Percentiles rank a stretch among this genome's conserved stretches.
Evolutionary conservation across 2,113 vertebrate genomes (phyloP).

Genomic region (Hippocampus abdominalis): DNA sequence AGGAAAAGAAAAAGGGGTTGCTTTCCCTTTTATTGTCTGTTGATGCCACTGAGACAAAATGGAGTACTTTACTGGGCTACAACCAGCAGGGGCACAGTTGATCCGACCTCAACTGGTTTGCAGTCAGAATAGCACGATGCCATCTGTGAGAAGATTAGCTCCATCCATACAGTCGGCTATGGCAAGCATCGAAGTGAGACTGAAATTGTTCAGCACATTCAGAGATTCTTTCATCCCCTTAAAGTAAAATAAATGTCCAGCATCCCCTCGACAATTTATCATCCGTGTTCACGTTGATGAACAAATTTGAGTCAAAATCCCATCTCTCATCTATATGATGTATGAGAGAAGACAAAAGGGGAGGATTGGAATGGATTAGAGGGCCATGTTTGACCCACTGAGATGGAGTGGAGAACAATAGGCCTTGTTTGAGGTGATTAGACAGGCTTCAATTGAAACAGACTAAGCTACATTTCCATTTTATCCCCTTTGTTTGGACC

Average conservation of each 20-base stretch:
- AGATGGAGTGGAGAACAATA: conserved; percentile 52
- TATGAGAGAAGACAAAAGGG: conserved; percentile 6
- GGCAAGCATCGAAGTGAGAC: background rate
- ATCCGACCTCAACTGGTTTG: background rate
- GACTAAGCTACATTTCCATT: conserved; percentile 31
- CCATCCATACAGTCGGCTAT: background rate
- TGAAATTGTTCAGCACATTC: background rate
- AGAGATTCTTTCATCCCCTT: background rate
- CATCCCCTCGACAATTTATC: background rate
- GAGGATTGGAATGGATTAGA: conserved; percentile 20
- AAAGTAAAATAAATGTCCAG: background rate
- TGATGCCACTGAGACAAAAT: too few relatives aligned
- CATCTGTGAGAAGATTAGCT: background rate
- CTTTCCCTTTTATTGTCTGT: too few relatives aligned
- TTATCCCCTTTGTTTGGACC: conserved; percentile 8
- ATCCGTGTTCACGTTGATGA: background rate
- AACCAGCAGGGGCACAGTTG: background rate
- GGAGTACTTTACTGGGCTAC: too few relatives aligned
- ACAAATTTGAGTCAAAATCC: conserved; percentile 1
- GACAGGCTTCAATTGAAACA: conserved; percentile 36
- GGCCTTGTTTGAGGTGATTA: conserved; percentile 55
- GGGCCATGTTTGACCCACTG: conserved; percentile 37
- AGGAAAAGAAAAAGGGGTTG: too few relatives aligned
- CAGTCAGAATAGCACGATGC: background rate
- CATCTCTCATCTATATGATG: background rate